Percentiles rank a stretch among this genome's conserved stretches.
Evolutionary conservation across 2,797 vertebrate genomes (phyloP).

Genomic region (Rhincodon typus): DNA sequence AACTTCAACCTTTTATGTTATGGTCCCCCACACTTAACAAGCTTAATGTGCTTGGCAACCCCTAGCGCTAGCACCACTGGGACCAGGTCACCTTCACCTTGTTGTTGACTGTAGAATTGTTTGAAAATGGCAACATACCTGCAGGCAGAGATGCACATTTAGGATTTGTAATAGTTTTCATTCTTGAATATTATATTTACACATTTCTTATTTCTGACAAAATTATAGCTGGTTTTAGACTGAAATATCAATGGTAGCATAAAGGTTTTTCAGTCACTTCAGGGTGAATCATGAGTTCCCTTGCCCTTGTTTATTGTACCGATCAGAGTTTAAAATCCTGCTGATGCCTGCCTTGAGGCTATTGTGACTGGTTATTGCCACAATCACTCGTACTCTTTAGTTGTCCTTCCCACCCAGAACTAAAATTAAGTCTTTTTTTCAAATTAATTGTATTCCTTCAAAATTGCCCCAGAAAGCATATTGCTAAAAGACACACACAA

Average conservation of each 20-base stretch:
- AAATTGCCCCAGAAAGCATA: conserved; percentile 25
- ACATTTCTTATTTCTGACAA: neutral
- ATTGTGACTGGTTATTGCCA: neutral
- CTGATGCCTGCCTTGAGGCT: neutral
- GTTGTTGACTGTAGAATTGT: neutral
- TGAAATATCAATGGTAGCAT: neutral
- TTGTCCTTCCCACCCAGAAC: neutral
- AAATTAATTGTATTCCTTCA: neutral
- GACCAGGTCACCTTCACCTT: neutral
- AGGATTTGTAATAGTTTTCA: neutral
- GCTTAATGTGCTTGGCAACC: neutral
- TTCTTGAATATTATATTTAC: neutral
- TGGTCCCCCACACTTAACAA: neutral
- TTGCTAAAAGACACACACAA: neutral
- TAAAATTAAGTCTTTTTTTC: neutral
- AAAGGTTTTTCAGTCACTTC: neutral
- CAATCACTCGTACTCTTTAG: neutral
- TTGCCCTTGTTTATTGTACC: conserved; percentile 9
- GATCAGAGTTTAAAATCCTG: neutral
- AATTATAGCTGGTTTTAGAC: neutral
- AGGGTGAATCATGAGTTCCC: neutral
- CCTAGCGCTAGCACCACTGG: neutral
- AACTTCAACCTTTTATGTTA: neutral
- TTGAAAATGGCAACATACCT: too few relatives aligned
- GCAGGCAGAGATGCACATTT: neutral